Evolutionary conservation across 2,888 invertebrate species (phyloP).

Genomic region (Rhogogaster chlorosoma): DNA sequence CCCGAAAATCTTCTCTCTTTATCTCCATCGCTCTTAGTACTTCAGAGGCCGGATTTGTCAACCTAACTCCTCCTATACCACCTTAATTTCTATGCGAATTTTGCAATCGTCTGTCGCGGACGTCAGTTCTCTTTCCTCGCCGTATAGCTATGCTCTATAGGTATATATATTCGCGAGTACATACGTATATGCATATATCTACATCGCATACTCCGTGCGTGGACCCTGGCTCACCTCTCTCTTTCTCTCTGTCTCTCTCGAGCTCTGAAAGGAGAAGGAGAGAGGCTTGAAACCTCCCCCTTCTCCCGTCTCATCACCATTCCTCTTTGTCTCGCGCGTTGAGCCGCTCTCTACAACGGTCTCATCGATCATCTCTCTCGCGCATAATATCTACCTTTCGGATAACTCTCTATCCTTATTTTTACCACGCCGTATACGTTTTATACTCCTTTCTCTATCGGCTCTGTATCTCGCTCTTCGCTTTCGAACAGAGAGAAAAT

Average conservation of each 20-base stretch:
- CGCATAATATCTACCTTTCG: constrained; percentile 40
- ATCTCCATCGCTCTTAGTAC: background rate
- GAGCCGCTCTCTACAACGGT: background rate
- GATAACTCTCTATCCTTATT: background rate
- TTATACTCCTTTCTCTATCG: background rate
- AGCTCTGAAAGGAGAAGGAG: background rate
- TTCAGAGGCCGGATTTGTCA: constrained; percentile 27
- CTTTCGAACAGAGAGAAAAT: background rate
- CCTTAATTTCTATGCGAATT: constrained; percentile 15
- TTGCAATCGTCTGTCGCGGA: constrained; percentile 8
- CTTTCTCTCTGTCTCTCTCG: background rate
- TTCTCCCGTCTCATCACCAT: background rate
- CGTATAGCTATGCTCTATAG: background rate
- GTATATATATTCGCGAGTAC: background rate
- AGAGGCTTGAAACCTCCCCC: constrained; percentile 54
- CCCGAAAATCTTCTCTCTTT: constrained; percentile 55
- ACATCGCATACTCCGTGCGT: background rate
- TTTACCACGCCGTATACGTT: background rate
- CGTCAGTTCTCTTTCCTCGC: constrained; percentile 8
- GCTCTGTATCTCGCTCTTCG: background rate
- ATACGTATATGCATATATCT: background rate
- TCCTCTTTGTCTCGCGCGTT: constrained; percentile 12
- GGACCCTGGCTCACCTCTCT: background rate
- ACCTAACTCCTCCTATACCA: background rate
- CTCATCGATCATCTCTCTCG: constrained; percentile 73